Conservation (phyloP, 2,113 vertebrate species). For the Bubalus kerabau region DNA sequence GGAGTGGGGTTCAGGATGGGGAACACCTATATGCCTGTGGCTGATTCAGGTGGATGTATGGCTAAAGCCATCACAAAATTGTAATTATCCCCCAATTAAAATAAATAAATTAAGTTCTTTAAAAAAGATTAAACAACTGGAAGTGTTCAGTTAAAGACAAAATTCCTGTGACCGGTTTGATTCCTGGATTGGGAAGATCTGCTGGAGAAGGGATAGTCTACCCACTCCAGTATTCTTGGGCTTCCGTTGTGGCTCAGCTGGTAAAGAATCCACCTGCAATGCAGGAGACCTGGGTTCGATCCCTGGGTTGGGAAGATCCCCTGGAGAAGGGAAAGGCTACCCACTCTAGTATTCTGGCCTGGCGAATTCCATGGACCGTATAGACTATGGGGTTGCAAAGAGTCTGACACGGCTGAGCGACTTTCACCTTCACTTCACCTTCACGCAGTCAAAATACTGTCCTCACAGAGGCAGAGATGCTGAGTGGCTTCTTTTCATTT, state of each 20-base stretch:
- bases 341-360: too few relatives aligned
- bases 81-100: neutral
- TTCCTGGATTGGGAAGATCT: neutral
- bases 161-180: neutral
- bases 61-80: neutral
- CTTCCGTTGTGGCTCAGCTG: too few relatives aligned
- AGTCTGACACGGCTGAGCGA: too few relatives aligned
- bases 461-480: neutral
- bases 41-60: neutral
- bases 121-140: neutral
- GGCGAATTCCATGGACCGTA: too few relatives aligned
- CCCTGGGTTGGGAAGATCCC: too few relatives aligned
- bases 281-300: too few relatives aligned
- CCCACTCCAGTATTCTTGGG: neutral
- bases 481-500: neutral
- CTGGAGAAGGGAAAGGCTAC: too few relatives aligned
- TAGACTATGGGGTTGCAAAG: too few relatives aligned
- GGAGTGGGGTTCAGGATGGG: neutral
- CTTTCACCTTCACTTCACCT: neutral
- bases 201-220: fast-evolving
- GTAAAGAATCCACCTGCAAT: too few relatives aligned
- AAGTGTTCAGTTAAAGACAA: neutral
- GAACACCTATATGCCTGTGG: neutral
- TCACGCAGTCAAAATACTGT: neutral
- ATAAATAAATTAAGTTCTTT: neutral